Base-by-base conservation (phyloP, 2,797 vertebrate genomes). In the Eulemur mongoz region DNA sequence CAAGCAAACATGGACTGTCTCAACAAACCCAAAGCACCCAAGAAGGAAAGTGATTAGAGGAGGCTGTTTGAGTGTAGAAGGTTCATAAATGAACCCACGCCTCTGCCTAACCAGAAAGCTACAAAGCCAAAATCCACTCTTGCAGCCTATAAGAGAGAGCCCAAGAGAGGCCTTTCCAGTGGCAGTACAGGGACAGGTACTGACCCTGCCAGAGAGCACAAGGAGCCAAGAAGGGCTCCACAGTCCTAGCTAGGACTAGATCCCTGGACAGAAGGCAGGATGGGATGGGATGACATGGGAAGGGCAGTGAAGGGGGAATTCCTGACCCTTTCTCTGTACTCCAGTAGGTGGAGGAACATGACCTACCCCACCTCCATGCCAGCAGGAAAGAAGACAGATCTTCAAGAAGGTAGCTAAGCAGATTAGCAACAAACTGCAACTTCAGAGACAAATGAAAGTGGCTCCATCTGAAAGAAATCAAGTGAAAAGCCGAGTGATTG, bases 401-500 rank as follows among this genome's bases (percentile, higher is more conserved):
- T 93, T 89, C 32, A 91, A 92, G 63, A 95, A 93, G 50, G 45
- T 38, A 84, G 25, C 79, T 86, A 84, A 90, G 50, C 30, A 83
- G 30, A 89, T 86, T 69, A 97, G 23, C 15, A 67, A 88, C 89
- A 83, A 35, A 32, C 27, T 82, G 2, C n/a, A 57, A 78, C 75
- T 63, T 89, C 57, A 96, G 12, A 89, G 50, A 91, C 57, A 92
- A 91, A 95, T 92, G 52, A 82, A 1, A 93, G 22, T 95, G 67
- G 38, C 35, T 97, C 70, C 65, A 93, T 27, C 43, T 78, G 72
- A 93, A 84, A 93, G 32, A 90, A 94, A 96, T 45, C 43, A 94
- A 85, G 18, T 82, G 50, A 89, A n/a, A 93, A 57, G 43, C 40
- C 81, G 50, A 85, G 30, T 72, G 48, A 91, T 0, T 70, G 18